phyloP scores from a whole-genome alignment of 2,888 invertebrate species.

The Xanthia togata region DNA sequence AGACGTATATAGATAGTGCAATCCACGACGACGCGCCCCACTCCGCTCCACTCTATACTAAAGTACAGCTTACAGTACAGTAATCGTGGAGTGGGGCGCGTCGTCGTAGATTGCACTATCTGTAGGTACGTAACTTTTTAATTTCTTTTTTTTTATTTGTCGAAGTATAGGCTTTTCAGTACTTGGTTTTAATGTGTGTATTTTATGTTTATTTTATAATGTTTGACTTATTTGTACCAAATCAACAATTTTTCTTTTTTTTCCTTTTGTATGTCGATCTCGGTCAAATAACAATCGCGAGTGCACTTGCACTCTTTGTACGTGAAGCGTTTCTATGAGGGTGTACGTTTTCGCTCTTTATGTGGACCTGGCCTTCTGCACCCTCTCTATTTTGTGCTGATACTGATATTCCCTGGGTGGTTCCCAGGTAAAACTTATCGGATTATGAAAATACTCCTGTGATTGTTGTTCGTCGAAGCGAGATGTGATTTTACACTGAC shows the following conservation, averaged over 20 bases:
- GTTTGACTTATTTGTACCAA: not conserved
- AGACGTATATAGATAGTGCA: too few relatives aligned
- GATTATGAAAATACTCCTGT: conserved; percentile 61
- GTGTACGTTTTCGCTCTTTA: not conserved
- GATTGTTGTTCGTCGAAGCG: conserved; percentile 63
- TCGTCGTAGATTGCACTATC: too few relatives aligned
- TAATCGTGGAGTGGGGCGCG: too few relatives aligned
- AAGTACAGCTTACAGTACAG: too few relatives aligned
- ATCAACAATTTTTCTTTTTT: not conserved
- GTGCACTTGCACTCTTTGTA: not conserved
- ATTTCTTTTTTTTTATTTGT: too few relatives aligned
- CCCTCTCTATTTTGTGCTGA: not conserved
- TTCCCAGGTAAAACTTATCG: conserved; percentile 65
- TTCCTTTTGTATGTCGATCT: not conserved
- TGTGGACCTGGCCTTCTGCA: conserved; percentile 6
- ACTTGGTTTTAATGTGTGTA: not conserved
- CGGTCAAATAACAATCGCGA: too few relatives aligned
- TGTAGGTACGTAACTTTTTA: not conserved
- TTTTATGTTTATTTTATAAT: not conserved
- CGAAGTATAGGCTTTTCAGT: too few relatives aligned
- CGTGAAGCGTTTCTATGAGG: not conserved
- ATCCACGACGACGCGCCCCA: too few relatives aligned
- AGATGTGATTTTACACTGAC: conserved; percentile 64
- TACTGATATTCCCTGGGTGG: conserved; percentile 34
- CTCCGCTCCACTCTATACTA: too few relatives aligned